Conservation (phyloP, 2,888 invertebrate genomes). For the Chrysotoxum bicinctum region DNA sequence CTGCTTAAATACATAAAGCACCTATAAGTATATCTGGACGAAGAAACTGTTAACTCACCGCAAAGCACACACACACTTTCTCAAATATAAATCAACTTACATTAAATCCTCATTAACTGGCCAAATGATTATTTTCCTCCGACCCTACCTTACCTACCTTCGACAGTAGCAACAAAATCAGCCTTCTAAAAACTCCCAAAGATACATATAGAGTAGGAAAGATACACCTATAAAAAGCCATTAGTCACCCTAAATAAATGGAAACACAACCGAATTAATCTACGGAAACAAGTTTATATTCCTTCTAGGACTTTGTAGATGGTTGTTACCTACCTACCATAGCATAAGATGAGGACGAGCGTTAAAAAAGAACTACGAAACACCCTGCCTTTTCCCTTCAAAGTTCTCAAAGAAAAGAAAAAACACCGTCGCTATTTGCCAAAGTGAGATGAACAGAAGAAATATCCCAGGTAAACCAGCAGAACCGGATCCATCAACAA, state of each 20-base stretch:
- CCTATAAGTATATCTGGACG: neutral
- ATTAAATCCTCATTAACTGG: constrained; percentile 75
- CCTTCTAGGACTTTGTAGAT: constrained; percentile 2
- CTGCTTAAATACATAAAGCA: constrained; percentile 4
- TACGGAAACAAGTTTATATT: constrained; percentile 72
- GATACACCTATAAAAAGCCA: constrained; percentile 46
- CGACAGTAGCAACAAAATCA: constrained; percentile 33
- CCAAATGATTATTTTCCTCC: constrained; percentile 67
- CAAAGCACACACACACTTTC: constrained; percentile 51
- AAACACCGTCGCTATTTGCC: constrained; percentile 6
- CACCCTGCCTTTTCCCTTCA: constrained; percentile 12
- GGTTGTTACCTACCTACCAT: neutral
- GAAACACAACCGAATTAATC: constrained; percentile 72
- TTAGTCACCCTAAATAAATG: constrained; percentile 73
- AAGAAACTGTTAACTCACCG: constrained; percentile 32
- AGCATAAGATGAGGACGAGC: neutral
- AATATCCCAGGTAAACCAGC: constrained; percentile 24
- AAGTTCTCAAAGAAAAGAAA: neutral
- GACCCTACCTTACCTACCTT: neutral
- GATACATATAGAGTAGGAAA: constrained; percentile 22
- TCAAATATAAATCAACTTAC: constrained; percentile 68
- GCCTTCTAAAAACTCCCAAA: constrained; percentile 12
- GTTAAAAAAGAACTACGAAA: neutral
- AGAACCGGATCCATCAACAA: neutral
- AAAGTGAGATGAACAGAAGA: constrained; percentile 48